These are phyloP conservation scores for Dendrolimus punctatus DNA, from an alignment of 1,140 invertebrate species.

Conservation along the genomic window DNA sequence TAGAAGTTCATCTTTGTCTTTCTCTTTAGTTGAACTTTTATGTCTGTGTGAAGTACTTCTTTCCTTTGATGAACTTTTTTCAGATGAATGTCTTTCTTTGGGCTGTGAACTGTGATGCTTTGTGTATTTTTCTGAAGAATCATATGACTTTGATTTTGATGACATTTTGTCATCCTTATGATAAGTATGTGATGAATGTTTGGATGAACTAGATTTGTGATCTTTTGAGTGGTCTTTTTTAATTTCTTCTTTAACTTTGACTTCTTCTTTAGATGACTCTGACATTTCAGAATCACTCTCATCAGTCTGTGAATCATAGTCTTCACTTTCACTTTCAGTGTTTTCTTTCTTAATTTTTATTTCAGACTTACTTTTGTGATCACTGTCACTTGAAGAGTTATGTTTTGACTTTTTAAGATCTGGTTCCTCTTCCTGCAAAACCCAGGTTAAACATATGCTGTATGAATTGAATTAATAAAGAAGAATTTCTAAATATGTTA, in stretches of 20 bases:
- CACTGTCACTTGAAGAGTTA: constrained; percentile 33
- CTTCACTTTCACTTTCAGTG: constrained; percentile 38
- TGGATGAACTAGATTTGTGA: constrained; percentile 27
- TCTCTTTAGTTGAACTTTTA: constrained; percentile 23
- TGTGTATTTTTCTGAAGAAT: constrained; percentile 30
- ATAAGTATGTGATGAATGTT: constrained; percentile 30
- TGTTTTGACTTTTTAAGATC: constrained; percentile 42
- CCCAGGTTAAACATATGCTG: not conserved
- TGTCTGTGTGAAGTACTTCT: constrained; percentile 34
- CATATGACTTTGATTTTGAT: constrained; percentile 32
- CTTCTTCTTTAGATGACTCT: constrained; percentile 39
- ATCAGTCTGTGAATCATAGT: constrained; percentile 42
- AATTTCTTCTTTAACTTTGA: constrained; percentile 23
- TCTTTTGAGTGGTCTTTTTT: constrained; percentile 29
- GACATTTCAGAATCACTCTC: constrained; percentile 46
- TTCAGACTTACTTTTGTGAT: constrained; percentile 31
- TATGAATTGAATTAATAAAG: no score
- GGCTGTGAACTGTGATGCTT: constrained; percentile 28
- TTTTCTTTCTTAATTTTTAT: constrained; percentile 37
- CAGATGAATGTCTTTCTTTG: constrained; percentile 24
- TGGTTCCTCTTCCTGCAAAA: constrained; percentile 44
- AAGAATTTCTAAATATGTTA: no score
- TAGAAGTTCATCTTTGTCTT: constrained; percentile 21
- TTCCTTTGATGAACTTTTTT: constrained; percentile 34
- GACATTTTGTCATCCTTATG: constrained; percentile 27